phyloP scores from a whole-genome alignment of 2,888 invertebrate species.

The Geophilus truncorum region DNA sequence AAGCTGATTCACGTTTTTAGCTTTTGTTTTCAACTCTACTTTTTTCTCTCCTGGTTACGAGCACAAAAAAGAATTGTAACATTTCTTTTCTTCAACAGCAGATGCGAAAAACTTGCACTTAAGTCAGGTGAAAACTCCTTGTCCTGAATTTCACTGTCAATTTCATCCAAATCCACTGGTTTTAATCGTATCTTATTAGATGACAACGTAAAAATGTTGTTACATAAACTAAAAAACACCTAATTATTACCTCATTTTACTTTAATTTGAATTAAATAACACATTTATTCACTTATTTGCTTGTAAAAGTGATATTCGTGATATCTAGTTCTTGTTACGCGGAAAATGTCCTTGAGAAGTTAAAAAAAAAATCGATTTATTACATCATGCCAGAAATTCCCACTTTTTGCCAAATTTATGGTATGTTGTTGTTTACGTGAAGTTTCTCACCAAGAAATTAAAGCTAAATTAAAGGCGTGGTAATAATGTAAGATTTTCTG shows the following conservation, averaged over 20 bases:
- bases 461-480: no score
- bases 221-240: not conserved
- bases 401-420: no score
- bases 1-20: not conserved
- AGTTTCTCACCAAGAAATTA: not conserved
- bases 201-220: not conserved
- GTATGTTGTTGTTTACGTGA: not conserved
- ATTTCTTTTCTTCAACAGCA: not conserved
- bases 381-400: not conserved
- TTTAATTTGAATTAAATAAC: not conserved
- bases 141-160: constrained; percentile 5
- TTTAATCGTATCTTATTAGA: not conserved
- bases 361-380: not conserved
- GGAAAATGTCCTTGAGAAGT: not conserved
- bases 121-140: not conserved
- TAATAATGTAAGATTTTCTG: not conserved
- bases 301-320: not conserved
- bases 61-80: not conserved
- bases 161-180: not conserved
- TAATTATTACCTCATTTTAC: not conserved
- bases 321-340: not conserved
- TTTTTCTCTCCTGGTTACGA: not conserved
- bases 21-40: not conserved
- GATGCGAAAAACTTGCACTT: not conserved
- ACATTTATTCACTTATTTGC: no score